Percentiles rank a stretch among this genome's conserved stretches.
Evolutionary conservation across 2,113 vertebrate genomes (phyloP).

Genomic region (Eptatretus burgeri): DNA sequence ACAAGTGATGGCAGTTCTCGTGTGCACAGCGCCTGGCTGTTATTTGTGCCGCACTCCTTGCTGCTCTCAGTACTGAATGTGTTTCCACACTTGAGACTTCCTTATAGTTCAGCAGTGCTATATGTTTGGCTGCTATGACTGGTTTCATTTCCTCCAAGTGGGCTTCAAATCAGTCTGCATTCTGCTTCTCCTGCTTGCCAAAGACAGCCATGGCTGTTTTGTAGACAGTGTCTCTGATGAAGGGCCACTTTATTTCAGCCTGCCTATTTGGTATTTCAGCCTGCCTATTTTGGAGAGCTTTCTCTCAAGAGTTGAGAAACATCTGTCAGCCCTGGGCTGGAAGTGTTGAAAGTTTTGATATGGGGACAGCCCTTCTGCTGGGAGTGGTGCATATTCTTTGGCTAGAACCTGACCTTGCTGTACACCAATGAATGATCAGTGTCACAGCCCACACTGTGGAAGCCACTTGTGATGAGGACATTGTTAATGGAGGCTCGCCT

Average conservation of each 20-base stretch:
- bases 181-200: slow-evolving; percentile 1
- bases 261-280: not conserved
- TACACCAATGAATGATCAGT: not conserved
- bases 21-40: not conserved
- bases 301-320: not conserved
- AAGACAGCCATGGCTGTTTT: not conserved
- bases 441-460: not conserved
- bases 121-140: not conserved
- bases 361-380: not conserved
- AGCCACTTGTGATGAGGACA: not conserved
- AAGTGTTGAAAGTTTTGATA: not conserved
- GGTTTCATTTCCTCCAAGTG: not conserved
- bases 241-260: not conserved
- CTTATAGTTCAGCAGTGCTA: not conserved
- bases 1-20: not conserved
- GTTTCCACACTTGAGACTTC: not conserved
- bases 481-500: not conserved
- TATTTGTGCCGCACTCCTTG: not conserved
- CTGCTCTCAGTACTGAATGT: not conserved
- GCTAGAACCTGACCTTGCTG: not conserved
- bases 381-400: not conserved
- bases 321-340: not conserved
- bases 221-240: not conserved
- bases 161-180: not conserved
- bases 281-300: not conserved